phyloP scores from a whole-genome alignment of 2,797 vertebrate genomes.

The Oreonectes daqikongensis region DNA sequence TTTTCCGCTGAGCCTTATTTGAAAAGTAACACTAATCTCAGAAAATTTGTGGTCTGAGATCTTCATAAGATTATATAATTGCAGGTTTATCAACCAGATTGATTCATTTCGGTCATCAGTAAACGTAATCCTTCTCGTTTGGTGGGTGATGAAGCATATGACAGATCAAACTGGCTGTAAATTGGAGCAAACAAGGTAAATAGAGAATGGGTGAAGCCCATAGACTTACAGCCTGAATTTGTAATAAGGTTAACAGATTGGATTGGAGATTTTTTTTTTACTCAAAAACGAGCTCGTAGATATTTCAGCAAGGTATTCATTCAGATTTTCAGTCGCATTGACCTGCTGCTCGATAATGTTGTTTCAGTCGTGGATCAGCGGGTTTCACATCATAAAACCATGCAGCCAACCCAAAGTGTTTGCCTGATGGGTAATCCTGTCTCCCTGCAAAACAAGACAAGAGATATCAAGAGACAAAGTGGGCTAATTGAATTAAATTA shows the following conservation, averaged over 20 bases:
- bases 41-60: constrained; percentile 39
- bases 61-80: constrained; percentile 43
- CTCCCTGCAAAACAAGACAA: constrained; percentile 5
- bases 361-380: not conserved
- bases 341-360: constrained; percentile 1
- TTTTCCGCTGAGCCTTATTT: constrained; percentile 2
- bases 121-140: constrained; percentile 31
- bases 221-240: constrained; percentile 11
- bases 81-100: constrained; percentile 42
- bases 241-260: not conserved
- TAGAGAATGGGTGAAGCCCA: not conserved
- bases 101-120: constrained; percentile 18
- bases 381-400: not conserved
- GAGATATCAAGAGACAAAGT: constrained; percentile 52
- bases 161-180: constrained; percentile 34
- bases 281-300: not conserved
- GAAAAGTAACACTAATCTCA: constrained; percentile 47
- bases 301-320: not conserved
- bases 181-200: constrained; percentile 41
- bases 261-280: too few relatives aligned
- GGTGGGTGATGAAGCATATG: constrained; percentile 39
- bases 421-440: constrained; percentile 27
- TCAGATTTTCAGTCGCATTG: constrained; percentile 2
- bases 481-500: constrained; percentile 72
- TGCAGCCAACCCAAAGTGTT: not conserved